phyloP scores from a whole-genome alignment of 2,113 vertebrate genomes.

The human region GRCh38 chr4:177581501-177582000 shows the following conservation, averaged over 20 bases:
- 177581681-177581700: background rate
- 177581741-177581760: background rate
- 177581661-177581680: background rate
- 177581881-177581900: background rate
- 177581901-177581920: background rate
- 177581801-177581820: background rate
- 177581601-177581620: background rate
- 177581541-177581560: background rate
- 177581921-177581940: background rate
- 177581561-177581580: background rate
- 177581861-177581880: background rate
- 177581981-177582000: background rate
- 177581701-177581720: background rate
- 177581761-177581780: background rate
- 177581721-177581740: background rate
- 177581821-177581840: background rate
- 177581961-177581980: background rate
- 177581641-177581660: background rate
- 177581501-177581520: background rate
- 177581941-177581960: background rate
- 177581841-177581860: background rate
- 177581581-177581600: slow-evolving; percentile 42
- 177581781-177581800: background rate
- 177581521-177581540: background rate
- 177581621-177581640: background rate